Base-by-base conservation (phyloP, 92 coral and sea anemone genomes). In the Anthopleura xanthogrammica region DNA sequence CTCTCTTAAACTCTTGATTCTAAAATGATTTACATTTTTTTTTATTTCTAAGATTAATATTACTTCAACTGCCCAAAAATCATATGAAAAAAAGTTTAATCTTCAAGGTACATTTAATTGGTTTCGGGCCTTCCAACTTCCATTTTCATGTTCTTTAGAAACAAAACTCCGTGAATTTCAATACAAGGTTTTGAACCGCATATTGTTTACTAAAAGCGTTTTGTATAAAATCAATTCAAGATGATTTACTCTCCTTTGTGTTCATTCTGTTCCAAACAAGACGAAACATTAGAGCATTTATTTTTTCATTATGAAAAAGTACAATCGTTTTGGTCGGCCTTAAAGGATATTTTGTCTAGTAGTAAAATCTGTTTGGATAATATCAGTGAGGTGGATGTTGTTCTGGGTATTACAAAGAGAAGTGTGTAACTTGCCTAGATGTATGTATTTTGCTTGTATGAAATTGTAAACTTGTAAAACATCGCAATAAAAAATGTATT, bases 131-230 rank as follows among this genome's bases (percentile, higher is more conserved):
- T 77, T 13, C 41, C 40, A 48, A 48, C 7, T 77, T 22, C 80
- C 80, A 43, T 48, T 22, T 42, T 42, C 20, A 77, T 77, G 80
- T 77, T 46, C 57, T 42, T 23, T 77, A 11, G 55, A 77, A 42
- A 40, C 79, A 36, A 75, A 75, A 55, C 19, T 55, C 24, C 80
- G 80, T 77, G 60, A 77, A 77, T 77, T 77, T 12, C 62, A 77
- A 52, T 77, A 42, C 17, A 77, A 77, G 41, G 80, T 77, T 48
- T 10, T 77, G 29, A 48, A 42, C 5, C 52, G 80, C n/a, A 77
- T 77, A 23, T 20, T 77, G 4, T 77, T 77, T 55, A 77, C 80
- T 2, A 77, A 77, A 48, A 48, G 57, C n/a, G 3, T 36, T 73
- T 43, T 73, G 52, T 29, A 13, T 22, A 73, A 73, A 73, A 73